These are phyloP conservation scores for Pachypeltis micranthus DNA, from an alignment of 1,140 invertebrate species.

Conservation along the genomic window DNA sequence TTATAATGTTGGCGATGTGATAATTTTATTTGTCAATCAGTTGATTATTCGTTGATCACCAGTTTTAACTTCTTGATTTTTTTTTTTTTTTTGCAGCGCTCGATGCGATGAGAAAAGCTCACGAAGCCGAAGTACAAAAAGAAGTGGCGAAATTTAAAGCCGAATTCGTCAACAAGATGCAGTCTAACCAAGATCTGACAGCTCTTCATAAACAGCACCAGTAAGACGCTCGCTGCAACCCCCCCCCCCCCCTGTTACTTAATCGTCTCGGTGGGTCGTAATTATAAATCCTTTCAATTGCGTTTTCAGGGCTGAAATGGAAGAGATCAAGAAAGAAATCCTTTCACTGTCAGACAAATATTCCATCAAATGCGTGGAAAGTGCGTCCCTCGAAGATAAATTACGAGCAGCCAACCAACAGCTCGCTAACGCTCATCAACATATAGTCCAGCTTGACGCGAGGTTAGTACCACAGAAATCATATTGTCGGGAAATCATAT, in stretches of 20 bases:
- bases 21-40: too few relatives aligned
- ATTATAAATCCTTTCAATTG: too few relatives aligned
- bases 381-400: constrained; percentile 72
- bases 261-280: not conserved
- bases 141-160: constrained; percentile 78
- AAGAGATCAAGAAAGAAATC: constrained; percentile 73
- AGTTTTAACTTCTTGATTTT: too few relatives aligned
- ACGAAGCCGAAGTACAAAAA: constrained; percentile 78
- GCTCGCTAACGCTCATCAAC: constrained; percentile 63
- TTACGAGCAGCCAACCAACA: constrained; percentile 61
- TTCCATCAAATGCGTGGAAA: constrained; percentile 82
- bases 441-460: constrained; percentile 62
- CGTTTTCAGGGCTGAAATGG: constrained; percentile 63
- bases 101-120: constrained; percentile 85
- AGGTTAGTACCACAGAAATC: too few relatives aligned
- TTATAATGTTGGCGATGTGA: too few relatives aligned
- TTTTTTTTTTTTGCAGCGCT: constrained; percentile 49
- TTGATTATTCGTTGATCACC: too few relatives aligned
- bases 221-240: constrained; percentile 32
- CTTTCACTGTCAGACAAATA: constrained; percentile 79
- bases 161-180: constrained; percentile 64
- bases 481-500: too few relatives aligned
- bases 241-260: not conserved
- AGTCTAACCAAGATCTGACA: constrained; percentile 44
- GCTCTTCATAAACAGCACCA: constrained; percentile 45